Base-by-base conservation (phyloP, 2,113 vertebrate species). In the Albula glossodonta region DNA sequence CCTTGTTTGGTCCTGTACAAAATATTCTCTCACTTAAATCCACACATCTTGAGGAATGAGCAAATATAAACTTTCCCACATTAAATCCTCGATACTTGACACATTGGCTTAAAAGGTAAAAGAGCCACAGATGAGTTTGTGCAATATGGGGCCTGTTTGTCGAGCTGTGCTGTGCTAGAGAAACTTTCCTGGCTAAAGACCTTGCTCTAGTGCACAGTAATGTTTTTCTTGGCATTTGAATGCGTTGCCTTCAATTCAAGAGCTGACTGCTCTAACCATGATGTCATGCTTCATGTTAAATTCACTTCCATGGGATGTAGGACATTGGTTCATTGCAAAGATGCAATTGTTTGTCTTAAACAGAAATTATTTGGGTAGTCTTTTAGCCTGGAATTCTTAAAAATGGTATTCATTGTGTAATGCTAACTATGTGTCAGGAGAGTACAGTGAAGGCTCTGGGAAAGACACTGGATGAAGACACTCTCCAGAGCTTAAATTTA, bases 371-470 rank as follows among this genome's bases (percentile, higher is more conserved):
- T 7, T 56, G 1, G 12, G 12, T 7, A 7, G 3, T 13, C 17
- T 60, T 60, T 60, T 60, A 60, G 57, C 11, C 8, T 60, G 57
- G 2, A 15, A 15, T 60, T 60, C 9, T 22, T 13, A 51, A 31
- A 2, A 13, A 12, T 63, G 48, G 78, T 3, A 48, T 60, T 83
- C 31, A 82, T 49, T 22, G 41, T 88, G 56, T 91, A 87, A 83
- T 86, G 8, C 83, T 92, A 52, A 84, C 89, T 88, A 90, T 82
- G 93, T 93, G 88, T 51, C 89, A 99, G 98, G 96, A 94, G 93
- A 94, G 60, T 51, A 89, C 91, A 89, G 92, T 95, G 89, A 92
- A 93, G 84, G 90, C 90, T 66, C 92, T 95, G 90, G 93, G 96
- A 66, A 89, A 87, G 1, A 53, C 87, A 52, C 70, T 98, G 88